Conservation (phyloP, 2,888 invertebrate species). For the Ephialtes manifestator region DNA sequence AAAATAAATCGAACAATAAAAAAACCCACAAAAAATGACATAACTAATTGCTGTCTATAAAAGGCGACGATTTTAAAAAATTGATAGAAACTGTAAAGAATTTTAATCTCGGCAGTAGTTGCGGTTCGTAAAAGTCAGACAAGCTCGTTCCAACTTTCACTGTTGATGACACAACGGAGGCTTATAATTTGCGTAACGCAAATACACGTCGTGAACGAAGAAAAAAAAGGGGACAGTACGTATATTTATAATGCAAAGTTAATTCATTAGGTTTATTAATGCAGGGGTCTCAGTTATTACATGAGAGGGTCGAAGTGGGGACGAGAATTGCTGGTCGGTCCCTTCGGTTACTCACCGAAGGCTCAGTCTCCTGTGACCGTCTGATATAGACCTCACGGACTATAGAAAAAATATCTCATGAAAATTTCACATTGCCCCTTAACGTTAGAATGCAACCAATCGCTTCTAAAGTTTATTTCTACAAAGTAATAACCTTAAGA, state of each 20-base stretch:
- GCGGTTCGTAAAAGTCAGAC: not conserved
- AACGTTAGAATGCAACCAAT: not conserved
- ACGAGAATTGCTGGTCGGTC: not conserved
- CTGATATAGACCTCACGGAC: slow-evolving; percentile 9
- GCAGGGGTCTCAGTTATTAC: slow-evolving; percentile 20
- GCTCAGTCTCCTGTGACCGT: slow-evolving; percentile 4
- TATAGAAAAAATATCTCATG: slow-evolving; percentile 7
- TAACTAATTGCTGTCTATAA: no score
- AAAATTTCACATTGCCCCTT: slow-evolving; percentile 13
- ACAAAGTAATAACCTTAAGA: not conserved
- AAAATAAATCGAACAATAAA: no score
- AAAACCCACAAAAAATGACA: no score
- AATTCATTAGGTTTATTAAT: slow-evolving; percentile 45
- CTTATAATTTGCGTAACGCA: not conserved
- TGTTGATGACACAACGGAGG: not conserved
- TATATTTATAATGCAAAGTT: slow-evolving; percentile 37
- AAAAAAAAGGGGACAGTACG: not conserved
- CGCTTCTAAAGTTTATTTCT: not conserved
- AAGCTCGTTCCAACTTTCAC: not conserved
- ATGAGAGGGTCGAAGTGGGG: slow-evolving; percentile 17
- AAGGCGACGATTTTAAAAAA: no score
- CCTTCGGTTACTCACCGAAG: slow-evolving; percentile 44
- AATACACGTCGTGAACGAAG: not conserved
- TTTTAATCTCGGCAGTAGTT: not conserved
- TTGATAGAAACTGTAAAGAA: not conserved